A percentile compares a stretch with the other conserved stretches of the same genome.
phyloP scores from a whole-genome alignment of 2,797 vertebrate genomes.

The Petrocephalus schoutedeni region DNA sequence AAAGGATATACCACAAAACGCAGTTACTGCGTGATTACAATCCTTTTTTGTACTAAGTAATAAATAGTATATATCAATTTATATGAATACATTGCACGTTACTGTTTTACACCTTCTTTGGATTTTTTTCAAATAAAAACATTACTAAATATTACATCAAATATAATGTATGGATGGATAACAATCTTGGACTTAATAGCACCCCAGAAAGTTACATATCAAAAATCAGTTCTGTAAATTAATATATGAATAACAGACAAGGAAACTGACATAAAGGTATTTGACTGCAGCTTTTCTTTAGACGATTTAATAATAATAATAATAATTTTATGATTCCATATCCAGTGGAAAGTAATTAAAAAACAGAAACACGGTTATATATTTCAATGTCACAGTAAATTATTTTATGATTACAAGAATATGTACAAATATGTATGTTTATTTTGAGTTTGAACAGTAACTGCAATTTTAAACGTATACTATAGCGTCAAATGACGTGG shows the following conservation, averaged over 20 bases:
- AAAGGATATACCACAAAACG: not conserved
- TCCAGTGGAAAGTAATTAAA: not conserved
- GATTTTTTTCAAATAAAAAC: not conserved
- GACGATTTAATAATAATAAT: not conserved
- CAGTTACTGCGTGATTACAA: not conserved
- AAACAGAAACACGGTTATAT: not conserved
- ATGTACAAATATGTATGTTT: not conserved
- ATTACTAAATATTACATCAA: not conserved
- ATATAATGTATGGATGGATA: not conserved
- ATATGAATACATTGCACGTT: not conserved
- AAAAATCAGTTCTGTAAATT: not conserved
- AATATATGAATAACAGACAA: constrained; percentile 1
- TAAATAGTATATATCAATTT: not conserved
- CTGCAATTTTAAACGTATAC: not conserved
- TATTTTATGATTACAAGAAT: not conserved
- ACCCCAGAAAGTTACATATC: not conserved
- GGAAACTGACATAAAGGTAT: not conserved
- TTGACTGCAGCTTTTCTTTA: not conserved
- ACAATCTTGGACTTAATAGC: not conserved
- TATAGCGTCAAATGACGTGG: not conserved
- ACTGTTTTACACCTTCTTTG: not conserved
- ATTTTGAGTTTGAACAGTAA: not conserved
- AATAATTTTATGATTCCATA: not conserved
- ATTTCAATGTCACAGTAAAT: not conserved
- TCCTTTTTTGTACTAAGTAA: not conserved